phyloP scores from a whole-genome alignment of 2,113 vertebrate species.

The Urocolius indicus region DNA sequence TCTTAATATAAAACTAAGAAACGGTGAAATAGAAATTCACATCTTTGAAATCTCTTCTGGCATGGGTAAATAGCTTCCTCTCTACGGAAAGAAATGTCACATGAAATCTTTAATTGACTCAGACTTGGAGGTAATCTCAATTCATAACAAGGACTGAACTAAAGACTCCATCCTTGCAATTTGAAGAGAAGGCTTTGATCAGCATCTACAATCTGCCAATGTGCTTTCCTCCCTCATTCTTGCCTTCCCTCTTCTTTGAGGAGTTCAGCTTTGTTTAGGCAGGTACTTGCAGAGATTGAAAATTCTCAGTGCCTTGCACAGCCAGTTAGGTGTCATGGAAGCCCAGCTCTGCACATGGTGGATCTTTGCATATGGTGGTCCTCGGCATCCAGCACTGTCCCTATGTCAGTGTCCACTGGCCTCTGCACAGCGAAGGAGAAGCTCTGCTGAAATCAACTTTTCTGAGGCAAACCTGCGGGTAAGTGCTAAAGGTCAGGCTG shows the following conservation, averaged over 20 bases:
- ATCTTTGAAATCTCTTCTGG: not conserved
- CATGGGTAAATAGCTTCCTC: not conserved
- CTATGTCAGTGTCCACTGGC: rapidly evolving
- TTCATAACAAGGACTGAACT: not conserved
- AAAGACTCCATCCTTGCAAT: not conserved
- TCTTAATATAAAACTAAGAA: not conserved
- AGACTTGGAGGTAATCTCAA: not conserved
- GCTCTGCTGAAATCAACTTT: not conserved
- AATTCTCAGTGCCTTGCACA: not conserved
- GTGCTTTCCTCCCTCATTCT: not conserved
- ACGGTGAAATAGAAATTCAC: not conserved
- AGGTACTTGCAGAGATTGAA: not conserved
- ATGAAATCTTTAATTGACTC: not conserved
- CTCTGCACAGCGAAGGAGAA: rapidly evolving
- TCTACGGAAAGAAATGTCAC: not conserved
- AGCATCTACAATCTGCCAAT: not conserved
- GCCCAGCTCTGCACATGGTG: not conserved
- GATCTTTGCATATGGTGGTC: not conserved
- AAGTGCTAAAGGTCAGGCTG: conserved; percentile 40
- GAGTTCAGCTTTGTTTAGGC: not conserved
- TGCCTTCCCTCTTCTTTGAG: not conserved
- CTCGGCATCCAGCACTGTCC: not conserved
- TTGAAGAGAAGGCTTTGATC: rapidly evolving
- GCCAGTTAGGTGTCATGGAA: not conserved
- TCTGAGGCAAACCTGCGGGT: not conserved